Percentiles rank a stretch among this genome's conserved stretches.
Evolutionary conservation across 2,113 vertebrate genomes (phyloP).

Genomic region (Tamias sibiricus): DNA sequence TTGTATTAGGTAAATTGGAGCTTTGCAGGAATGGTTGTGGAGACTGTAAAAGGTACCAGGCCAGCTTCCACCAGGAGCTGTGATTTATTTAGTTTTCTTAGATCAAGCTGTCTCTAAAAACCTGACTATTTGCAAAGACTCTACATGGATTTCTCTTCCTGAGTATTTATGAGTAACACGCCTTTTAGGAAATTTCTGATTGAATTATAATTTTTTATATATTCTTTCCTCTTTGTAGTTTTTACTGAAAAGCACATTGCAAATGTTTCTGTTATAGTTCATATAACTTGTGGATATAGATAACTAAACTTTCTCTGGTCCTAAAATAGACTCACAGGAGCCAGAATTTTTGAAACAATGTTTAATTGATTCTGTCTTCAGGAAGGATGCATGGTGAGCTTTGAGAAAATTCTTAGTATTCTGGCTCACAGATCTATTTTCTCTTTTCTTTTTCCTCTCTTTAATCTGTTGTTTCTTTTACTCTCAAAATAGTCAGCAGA

Average conservation of each 20-base stretch:
- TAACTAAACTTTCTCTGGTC: background rate
- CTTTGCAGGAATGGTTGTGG: background rate
- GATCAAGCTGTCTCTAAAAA: background rate
- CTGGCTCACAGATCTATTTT: background rate
- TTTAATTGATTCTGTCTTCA: background rate
- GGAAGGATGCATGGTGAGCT: background rate
- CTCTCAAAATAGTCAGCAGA: background rate
- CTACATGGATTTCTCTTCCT: background rate
- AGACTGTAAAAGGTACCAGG: background rate
- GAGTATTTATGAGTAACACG: background rate
- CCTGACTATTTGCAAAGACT: constrained; percentile 19
- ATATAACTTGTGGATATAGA: background rate
- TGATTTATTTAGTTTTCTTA: constrained; percentile 4
- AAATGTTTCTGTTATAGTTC: background rate
- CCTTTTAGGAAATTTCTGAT: background rate
- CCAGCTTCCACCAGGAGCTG: background rate
- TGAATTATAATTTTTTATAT: background rate
- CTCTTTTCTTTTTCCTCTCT: background rate
- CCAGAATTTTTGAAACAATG: background rate
- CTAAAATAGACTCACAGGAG: background rate
- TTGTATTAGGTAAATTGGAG: background rate
- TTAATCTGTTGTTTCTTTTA: background rate
- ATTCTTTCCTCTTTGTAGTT: background rate
- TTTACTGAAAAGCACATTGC: background rate
- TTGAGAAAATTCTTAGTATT: background rate